A percentile compares a stretch with the other conserved stretches of the same genome.
Evolutionary conservation across 2,797 vertebrate genomes (phyloP).

Genomic region (Hephaestus fuliginosus): DNA sequence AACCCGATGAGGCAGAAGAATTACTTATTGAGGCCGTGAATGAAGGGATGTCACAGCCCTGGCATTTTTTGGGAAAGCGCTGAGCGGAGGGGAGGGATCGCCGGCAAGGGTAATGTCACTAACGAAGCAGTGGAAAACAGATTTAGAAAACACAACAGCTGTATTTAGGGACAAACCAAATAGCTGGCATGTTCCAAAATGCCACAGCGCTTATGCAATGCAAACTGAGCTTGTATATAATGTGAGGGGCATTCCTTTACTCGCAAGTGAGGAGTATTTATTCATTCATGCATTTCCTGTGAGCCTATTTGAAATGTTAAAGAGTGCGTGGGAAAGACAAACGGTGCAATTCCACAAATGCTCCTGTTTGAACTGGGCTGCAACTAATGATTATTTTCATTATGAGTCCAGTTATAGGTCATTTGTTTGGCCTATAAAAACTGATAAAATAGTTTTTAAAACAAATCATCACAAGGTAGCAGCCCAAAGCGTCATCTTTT

Average conservation of each 20-base stretch:
- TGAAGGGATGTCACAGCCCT: slow-evolving; percentile 46
- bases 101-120: slow-evolving; percentile 33
- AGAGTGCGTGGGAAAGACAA: background rate
- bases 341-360: background rate
- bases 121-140: slow-evolving; percentile 56
- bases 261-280: background rate
- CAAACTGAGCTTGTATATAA: slow-evolving; percentile 27
- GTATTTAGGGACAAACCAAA: slow-evolving; percentile 45
- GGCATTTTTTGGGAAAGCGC: slow-evolving; percentile 27
- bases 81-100: slow-evolving; percentile 13
- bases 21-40: slow-evolving; percentile 65
- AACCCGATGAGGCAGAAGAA: slow-evolving; percentile 74
- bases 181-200: slow-evolving; percentile 39
- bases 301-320: background rate
- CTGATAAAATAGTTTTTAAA: background rate
- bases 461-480: background rate
- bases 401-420: background rate
- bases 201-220: slow-evolving; percentile 50
- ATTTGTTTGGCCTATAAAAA: background rate
- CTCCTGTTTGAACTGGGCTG: background rate
- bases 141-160: slow-evolving; percentile 58
- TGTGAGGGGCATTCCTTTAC: slow-evolving; percentile 20
- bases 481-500: background rate
- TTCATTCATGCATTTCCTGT: slow-evolving; percentile 1
- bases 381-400: background rate